phyloP scores from a whole-genome alignment of 2,113 vertebrate genomes.

The Gobio gobio region DNA sequence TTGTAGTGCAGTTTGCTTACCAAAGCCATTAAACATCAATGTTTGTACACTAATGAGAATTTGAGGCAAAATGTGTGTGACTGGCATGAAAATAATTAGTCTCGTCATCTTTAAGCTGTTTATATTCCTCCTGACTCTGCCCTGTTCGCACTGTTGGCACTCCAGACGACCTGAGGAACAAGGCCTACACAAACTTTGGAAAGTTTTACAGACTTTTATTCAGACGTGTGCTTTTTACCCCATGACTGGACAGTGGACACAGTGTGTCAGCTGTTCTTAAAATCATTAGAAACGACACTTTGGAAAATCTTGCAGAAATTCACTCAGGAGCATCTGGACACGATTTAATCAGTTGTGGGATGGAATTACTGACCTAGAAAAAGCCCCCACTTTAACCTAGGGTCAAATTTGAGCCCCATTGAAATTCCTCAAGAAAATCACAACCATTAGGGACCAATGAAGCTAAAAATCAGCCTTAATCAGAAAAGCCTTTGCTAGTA shows the following conservation, averaged over 20 bases:
- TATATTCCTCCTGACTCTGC: not conserved
- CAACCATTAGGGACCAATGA: not conserved
- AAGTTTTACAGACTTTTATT: not conserved
- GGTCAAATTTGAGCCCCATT: not conserved
- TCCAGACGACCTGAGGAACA: not conserved
- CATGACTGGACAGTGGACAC: conserved; percentile 7
- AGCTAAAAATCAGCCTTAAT: not conserved
- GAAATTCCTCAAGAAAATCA: not conserved
- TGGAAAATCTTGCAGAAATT: not conserved
- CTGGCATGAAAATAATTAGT: not conserved
- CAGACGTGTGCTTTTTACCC: not conserved
- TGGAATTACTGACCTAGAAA: not conserved
- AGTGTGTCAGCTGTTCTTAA: not conserved
- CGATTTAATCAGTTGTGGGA: not conserved
- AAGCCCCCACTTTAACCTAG: not conserved
- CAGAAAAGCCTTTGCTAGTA: not conserved
- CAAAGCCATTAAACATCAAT: not conserved
- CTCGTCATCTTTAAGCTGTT: not conserved
- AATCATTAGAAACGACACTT: not conserved
- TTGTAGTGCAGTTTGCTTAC: not conserved
- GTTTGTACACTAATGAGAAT: not conserved
- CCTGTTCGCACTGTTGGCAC: not conserved
- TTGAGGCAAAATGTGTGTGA: not conserved
- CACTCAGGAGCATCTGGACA: not conserved
- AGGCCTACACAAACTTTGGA: conserved; percentile 1